These are phyloP conservation scores for Bombus affinis DNA, from an alignment of 1,140 invertebrate species.

Conservation along the genomic window DNA sequence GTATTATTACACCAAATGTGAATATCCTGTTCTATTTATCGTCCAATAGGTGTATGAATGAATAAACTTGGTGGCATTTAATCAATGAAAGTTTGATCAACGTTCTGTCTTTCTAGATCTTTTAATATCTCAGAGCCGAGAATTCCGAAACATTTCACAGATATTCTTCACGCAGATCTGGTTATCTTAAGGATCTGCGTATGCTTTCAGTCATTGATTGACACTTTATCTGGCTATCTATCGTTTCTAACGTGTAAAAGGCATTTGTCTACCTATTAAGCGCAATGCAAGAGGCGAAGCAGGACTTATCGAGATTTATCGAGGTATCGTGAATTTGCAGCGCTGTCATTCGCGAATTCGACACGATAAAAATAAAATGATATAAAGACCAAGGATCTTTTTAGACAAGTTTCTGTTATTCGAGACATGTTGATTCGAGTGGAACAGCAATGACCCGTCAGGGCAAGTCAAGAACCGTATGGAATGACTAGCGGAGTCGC, in stretches of 20 bases:
- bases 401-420: not conserved
- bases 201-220: not conserved
- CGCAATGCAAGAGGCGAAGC: not conserved
- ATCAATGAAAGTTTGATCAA: too few species aligned
- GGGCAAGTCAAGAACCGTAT: not conserved
- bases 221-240: slow-evolving; percentile 23
- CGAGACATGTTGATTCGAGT: not conserved
- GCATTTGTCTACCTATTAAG: slow-evolving; percentile 21
- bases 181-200: not conserved
- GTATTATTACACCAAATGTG: too few species aligned
- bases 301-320: not conserved
- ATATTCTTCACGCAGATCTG: too few species aligned
- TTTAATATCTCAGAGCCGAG: not conserved
- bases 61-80: too few species aligned
- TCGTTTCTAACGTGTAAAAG: not conserved
- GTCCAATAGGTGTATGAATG: too few species aligned
- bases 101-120: not conserved
- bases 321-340: not conserved
- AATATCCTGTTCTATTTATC: too few species aligned
- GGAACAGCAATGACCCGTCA: not conserved
- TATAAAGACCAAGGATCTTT: not conserved
- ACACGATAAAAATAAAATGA: not conserved
- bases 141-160: not conserved
- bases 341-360: not conserved
- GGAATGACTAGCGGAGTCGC: not conserved